Evolutionary conservation across 2,113 vertebrate genomes (phyloP), one percentile per base, ranked within the genome.

Genomic region (Grammomys dolichurus): DNA sequence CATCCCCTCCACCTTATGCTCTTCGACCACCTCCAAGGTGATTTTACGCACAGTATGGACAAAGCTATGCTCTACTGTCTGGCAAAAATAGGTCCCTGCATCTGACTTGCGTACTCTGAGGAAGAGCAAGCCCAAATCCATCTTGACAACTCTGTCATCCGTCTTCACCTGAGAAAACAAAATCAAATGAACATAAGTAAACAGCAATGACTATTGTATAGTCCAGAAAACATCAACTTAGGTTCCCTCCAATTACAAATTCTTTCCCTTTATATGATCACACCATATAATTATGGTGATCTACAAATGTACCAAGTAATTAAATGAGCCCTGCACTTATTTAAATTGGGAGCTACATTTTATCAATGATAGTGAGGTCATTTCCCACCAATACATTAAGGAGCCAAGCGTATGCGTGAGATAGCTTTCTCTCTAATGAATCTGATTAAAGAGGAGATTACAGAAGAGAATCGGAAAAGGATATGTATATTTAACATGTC

Each of bases 21-120:
- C 99, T 90, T 98, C 98, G 0, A 99, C 98, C 36, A 99, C 98
- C 89, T 99, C 99, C 89, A 99, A 97, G 13, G 98, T 98, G 96
- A 99, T 98, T 67, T 98, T 99, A 24, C 99, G 98, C 69, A 99
- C 96, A 0, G 99, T 99, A 91, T 99, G 99, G 86, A 99, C 98
- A 63, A 99, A 99, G 96, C 99, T 98, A 7, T 99, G 99, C 94
- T 99, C 99, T 78, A 99, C 99, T 0, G 99, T 99, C 98, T 99
- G 99, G 96, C 99, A 99, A 92, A 99, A 98, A 51, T 99, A 99
- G 24, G 98, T 98, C 6, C 99, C 99, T 8, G 99, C 98, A 72
- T 99, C 99, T 12, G 98, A 97, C 65, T 97, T 98, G 90, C 97
- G 99, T 4, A 99, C 98, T 51, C 97, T 98, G 67, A 99, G 97